Base-by-base conservation (phyloP, 1,140 invertebrate genomes). In the Pogonus chalceus region DNA sequence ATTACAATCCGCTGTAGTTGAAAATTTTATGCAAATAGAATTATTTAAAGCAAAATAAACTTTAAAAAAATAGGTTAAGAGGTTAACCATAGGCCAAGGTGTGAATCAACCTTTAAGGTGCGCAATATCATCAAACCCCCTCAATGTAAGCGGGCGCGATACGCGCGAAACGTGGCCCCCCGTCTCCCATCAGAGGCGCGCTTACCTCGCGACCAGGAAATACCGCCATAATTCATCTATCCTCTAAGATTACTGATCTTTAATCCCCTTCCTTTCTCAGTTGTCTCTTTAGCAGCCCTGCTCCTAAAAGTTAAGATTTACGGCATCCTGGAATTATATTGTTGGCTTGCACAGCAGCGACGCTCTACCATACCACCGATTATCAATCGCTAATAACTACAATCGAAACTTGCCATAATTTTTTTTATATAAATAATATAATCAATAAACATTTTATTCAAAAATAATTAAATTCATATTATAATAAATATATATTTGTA, bases 291-390 rank as follows among this genome's bases (percentile, higher is more conserved):
- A 68, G 63, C 63, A 62, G 62, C 61, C 69, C 66, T 65, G 69
- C 75, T 75, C 73, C 76, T 78, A 78, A 79, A 81, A 80, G 76
- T 80, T 80, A 78, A 82, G 79, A 82, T 82, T 81, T 82, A 82
- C 75, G 77, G 75, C 69, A 68, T 59, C 67, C 68, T 72, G 76
- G 77, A 75, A 79, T 80, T 80, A 80, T 77, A 76, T 74, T 74
- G 73, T 76, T 70, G 71, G 70, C 67, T 67, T 69, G 68, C 69
- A 70, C 68, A 69, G 67, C 64, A 61, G 64, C 66, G 65, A 61
- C 62, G 56, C 26, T n/a, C n/a, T n/a, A 31, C 26, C 26, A 14
- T 31, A 31, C 26, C n/a, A n/a, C n/a, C n/a, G n/a, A n/a, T n/a
- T n/a, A n/a, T n/a, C n/a, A n/a, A n/a, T n/a, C n/a, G n/a, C n/a